Conservation (phyloP, 2,797 vertebrate species). For the Sebastes vulpes region DNA sequence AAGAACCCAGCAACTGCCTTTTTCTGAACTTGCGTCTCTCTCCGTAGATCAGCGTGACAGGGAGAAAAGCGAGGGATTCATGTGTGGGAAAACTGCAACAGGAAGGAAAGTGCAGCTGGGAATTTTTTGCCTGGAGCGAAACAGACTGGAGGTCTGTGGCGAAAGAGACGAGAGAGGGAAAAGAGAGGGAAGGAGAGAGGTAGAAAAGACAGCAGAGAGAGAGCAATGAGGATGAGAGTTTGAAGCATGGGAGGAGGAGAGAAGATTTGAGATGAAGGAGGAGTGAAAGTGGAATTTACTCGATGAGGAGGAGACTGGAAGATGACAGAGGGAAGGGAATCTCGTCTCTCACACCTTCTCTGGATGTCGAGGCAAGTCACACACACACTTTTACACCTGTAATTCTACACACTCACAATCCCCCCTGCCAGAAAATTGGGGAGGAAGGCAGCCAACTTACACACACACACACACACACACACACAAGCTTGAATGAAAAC, state of each 20-base stretch:
- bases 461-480: neutral
- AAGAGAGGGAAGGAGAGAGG: neutral
- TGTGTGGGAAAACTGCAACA: conserved; percentile 65
- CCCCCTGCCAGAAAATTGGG: neutral
- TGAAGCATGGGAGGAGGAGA: conserved; percentile 15
- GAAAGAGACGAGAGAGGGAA: neutral
- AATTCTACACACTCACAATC: conserved; percentile 1
- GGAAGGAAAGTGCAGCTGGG: conserved; percentile 71
- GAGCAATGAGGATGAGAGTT: neutral
- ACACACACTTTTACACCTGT: conserved; percentile 3
- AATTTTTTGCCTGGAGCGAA: conserved; percentile 72
- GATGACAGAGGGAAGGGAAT: conserved; percentile 26
- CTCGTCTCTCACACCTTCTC: neutral
- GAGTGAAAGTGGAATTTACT: conserved; percentile 34
- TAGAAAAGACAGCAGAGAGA: conserved; percentile 1
- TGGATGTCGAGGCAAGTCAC: conserved; percentile 32
- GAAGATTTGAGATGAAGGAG: conserved; percentile 33
- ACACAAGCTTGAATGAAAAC: neutral
- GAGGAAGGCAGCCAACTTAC: neutral
- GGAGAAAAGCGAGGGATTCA: conserved; percentile 43
- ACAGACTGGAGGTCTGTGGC: conserved; percentile 40
- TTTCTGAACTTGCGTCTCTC: conserved; percentile 22
- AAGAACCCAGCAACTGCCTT: conserved; percentile 23
- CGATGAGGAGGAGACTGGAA: conserved; percentile 18
- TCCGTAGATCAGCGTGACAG: conserved; percentile 35